phyloP scores from a whole-genome alignment of 1,140 invertebrate species.

The Nephotettix cincticeps region DNA sequence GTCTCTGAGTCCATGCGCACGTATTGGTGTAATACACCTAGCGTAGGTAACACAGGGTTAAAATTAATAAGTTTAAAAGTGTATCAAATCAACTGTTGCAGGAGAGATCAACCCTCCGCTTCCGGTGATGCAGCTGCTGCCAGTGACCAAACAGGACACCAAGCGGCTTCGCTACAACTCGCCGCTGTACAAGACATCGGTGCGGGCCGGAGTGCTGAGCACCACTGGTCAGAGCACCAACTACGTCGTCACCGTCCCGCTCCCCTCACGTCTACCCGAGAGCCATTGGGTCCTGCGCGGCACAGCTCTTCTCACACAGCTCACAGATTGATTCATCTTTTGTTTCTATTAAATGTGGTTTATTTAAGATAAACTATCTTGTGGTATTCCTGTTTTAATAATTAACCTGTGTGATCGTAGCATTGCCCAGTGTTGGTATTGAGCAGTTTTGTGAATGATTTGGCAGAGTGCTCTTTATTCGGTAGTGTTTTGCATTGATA shows the following conservation, averaged over 20 bases:
- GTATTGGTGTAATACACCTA: too few species aligned
- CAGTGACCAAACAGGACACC: constrained; percentile 58
- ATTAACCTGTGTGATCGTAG: too few species aligned
- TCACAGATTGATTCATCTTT: constrained; percentile 59
- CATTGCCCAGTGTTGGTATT: too few species aligned
- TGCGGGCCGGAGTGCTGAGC: constrained; percentile 76
- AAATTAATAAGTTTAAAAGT: background rate
- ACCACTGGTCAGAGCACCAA: constrained; percentile 90
- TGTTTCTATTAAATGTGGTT: too few species aligned
- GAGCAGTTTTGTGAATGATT: too few species aligned
- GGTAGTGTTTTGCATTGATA: too few species aligned
- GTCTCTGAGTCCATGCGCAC: too few species aligned
- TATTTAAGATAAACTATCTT: too few species aligned
- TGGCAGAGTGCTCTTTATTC: too few species aligned
- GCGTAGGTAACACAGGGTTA: too few species aligned
- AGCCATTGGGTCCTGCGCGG: constrained; percentile 86
- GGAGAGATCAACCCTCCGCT: constrained; percentile 75
- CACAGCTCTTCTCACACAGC: constrained; percentile 80
- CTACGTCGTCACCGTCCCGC: constrained; percentile 77
- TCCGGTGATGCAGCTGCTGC: constrained; percentile 73
- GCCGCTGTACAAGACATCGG: constrained; percentile 84
- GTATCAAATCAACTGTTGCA: too few species aligned
- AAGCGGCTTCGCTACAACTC: constrained; percentile 67
- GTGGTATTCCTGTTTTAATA: too few species aligned
- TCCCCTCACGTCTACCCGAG: constrained; percentile 57